Conservation (phyloP, 2,888 invertebrate species). For the Melieria picta region DNA sequence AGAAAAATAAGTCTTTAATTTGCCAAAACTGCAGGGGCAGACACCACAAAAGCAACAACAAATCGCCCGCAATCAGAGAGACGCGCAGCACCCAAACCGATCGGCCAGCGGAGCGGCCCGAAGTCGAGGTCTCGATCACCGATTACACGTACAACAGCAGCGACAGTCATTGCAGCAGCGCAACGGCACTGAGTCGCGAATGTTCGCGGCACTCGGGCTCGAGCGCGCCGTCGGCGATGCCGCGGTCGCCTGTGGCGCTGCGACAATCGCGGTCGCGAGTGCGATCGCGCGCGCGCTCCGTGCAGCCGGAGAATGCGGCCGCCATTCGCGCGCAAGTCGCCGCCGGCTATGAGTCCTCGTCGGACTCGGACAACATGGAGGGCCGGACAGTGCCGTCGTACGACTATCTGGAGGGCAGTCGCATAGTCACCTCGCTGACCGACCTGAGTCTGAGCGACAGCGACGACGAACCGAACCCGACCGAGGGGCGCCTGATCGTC, state of each 20-base stretch:
- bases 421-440: slow-evolving; percentile 16
- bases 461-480: slow-evolving; percentile 1
- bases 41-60: no score
- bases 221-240: not conserved
- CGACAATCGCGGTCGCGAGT: no score
- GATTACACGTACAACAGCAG: no score
- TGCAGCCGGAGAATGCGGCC: no score
- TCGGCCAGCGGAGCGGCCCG: no score
- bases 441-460: slow-evolving; percentile 19
- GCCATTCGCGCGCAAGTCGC: not conserved
- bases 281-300: no score
- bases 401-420: slow-evolving; percentile 15
- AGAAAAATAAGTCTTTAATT: no score
- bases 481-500: not conserved
- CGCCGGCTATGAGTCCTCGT: not conserved
- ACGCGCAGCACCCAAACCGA: no score
- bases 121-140: no score
- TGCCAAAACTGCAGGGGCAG: no score
- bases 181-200: not conserved
- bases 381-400: slow-evolving; percentile 1
- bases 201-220: not conserved
- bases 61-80: no score
- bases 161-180: no score
- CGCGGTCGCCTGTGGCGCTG: not conserved
- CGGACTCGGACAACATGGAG: slow-evolving; percentile 10